Conservation (phyloP, 2,797 vertebrate genomes). For the Discoglossus pictus region DNA sequence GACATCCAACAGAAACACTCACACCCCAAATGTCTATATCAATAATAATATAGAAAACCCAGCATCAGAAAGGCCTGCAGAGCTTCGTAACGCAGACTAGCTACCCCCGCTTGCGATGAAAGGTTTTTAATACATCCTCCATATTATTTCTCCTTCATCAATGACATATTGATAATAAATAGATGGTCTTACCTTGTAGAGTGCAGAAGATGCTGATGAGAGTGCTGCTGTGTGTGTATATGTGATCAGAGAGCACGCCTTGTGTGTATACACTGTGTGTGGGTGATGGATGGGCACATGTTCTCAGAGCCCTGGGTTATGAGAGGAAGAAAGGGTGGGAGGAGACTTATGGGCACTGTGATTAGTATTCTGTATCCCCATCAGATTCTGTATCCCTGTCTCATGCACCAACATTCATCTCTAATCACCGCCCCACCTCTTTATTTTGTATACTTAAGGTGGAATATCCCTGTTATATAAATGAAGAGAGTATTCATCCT, state of each 20-base stretch:
- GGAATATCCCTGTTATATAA: too few relatives aligned
- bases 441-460: too few relatives aligned
- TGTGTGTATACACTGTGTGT: slow-evolving; percentile 37
- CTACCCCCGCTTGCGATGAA: too few relatives aligned
- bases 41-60: slow-evolving; percentile 2
- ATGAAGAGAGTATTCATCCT: too few relatives aligned
- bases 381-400: too few relatives aligned
- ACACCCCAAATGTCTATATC: neutral
- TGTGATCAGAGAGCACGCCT: slow-evolving; percentile 42
- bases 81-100: neutral
- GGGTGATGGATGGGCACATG: slow-evolving; percentile 46
- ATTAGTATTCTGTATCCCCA: too few relatives aligned
- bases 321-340: slow-evolving; percentile 41
- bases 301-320: slow-evolving; percentile 37
- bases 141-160: neutral
- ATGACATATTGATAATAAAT: neutral
- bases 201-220: slow-evolving; percentile 4
- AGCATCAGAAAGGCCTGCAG: slow-evolving; percentile 37
- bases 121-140: neutral
- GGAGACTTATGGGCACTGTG: slow-evolving; percentile 28
- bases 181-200: slow-evolving; percentile 21
- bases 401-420: too few relatives aligned
- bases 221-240: neutral
- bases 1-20: neutral
- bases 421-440: too few relatives aligned